Base-by-base conservation (phyloP, 1,140 invertebrate species). In the Diabrotica virgifera region DNA sequence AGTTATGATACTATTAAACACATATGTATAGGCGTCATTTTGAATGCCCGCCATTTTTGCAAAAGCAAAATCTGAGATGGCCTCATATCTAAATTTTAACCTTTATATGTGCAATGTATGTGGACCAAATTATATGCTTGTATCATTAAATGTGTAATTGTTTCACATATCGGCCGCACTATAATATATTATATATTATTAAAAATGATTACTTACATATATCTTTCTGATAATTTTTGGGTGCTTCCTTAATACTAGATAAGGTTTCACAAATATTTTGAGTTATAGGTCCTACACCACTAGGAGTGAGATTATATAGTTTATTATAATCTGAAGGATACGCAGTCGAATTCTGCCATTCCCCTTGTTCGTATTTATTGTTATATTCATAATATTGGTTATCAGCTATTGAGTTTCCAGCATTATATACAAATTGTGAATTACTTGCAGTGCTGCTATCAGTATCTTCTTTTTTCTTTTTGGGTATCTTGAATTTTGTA, bases 221-320 rank as follows among this genome's bases (percentile, higher is more conserved):
- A 50, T 70, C 64, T 37, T 62, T 69, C 11, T 61, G 36, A 14
- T 65, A 65, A 40, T 64, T 72, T 62, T 72, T 72, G 2, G 70
- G 70, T 55, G 56, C 66, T 57, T 72, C 70, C 46, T 67, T 64
- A 12, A 68, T 62, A 7, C 53, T 58, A 4, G 36, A 53, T 12
- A 65, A 35, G 8, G 66, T 54, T n/a, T 64, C 60, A 53, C 59
- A 67, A 53, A 67, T 70, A 51, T 67, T 67, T 51, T 62, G 58
- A 12, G 63, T 68, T 35, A 70, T 66, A 5, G 61, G 64, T 12
- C 64, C 64, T 52, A 62, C 60, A 12, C 35, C 14, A n/a, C 14
- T 61, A 9, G 59, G 10, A 37, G 36, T 60, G 36, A 8, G 14
- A 13, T n/a, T 6, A 40, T n/a, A 35, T 36, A 51, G 12, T 8